Evolutionary conservation across 1,140 invertebrate genomes (phyloP).

Genomic region (Pristionchus pacificus): DNA sequence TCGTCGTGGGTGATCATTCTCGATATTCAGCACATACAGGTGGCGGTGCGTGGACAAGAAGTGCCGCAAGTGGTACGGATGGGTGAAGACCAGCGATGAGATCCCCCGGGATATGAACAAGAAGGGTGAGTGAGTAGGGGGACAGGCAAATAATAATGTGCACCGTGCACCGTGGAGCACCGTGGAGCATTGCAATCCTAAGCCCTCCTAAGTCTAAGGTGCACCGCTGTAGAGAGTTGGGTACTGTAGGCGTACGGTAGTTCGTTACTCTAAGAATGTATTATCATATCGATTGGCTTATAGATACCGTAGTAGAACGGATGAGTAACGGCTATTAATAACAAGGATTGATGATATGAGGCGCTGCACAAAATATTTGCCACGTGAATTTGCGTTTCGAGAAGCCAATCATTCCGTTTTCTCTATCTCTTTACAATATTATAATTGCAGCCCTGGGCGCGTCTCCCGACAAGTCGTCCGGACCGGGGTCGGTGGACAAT

Average conservation of each 20-base stretch:
- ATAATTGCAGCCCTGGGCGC: no score
- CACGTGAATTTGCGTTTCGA: no score
- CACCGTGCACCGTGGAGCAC: neutral
- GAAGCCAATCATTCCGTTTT: no score
- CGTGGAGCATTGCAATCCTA: slow-evolving; percentile 1
- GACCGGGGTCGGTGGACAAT: no score
- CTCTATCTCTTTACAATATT: no score
- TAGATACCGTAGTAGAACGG: no score
- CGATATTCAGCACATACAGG: no score
- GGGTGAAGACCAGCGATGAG: slow-evolving; percentile 35
- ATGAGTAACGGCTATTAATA: no score
- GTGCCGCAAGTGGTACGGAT: slow-evolving; percentile 41
- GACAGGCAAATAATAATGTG: neutral
- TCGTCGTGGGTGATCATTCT: no score
- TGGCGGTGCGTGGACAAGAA: slow-evolving; percentile 43
- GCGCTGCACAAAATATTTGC: no score
- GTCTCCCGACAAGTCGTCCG: no score
- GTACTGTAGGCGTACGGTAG: neutral
- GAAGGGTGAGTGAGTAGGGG: slow-evolving; percentile 21
- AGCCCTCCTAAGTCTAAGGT: neutral
- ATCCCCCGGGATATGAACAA: slow-evolving; percentile 33
- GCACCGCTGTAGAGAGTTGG: neutral
- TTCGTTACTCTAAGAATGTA: slow-evolving; percentile 1
- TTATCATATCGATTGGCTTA: neutral
- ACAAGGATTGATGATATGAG: no score